Evolutionary conservation across 2,888 invertebrate species (phyloP), one percentile per base, ranked within the genome.

Genomic region (Xestia rhomboidea): DNA sequence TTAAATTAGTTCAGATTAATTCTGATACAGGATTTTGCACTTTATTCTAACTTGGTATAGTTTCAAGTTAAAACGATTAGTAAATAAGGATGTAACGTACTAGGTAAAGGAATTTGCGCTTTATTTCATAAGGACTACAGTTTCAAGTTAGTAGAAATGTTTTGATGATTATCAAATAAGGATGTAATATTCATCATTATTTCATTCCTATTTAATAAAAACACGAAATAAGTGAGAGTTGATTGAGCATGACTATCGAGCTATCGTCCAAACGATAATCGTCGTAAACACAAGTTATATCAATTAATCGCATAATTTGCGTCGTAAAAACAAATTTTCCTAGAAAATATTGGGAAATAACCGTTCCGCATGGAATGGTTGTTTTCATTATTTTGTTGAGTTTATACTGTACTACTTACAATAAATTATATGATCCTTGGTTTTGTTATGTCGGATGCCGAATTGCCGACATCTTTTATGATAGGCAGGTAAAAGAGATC

Each of bases 161-260:
- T n/a, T 57, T 15, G 7, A 30, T 13, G 21, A 10, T 30, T 41
- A 63, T 21, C 0, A 38, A 69, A 62, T 44, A 21, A 54, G 44
- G 34, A 69, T 72, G 54, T 77, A 49, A 49, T 49, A 54, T 73
- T n/a, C n/a, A n/a, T n/a, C n/a, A n/a, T n/a, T n/a, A n/a, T n/a
- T n/a, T n/a, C n/a, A n/a, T n/a, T 34, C 10, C 0, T 64, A 41
- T 18, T 41, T 64, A 63, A 57, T 81, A 68, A 68, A 71, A 63
- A n/a, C 18, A 34, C 67, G n/a, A 73, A 82, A 81, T 76, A 72
- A 67, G 63, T 74, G 5, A 57, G 44, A 77, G 77, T 77, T 66
- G 38, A 68, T 84, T 57, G 69, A 68, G 69, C 76, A 72, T 83
- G 68, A 82, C 76, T 81, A 77, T 77, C 74, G 64, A 73, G 24